phyloP scores from a whole-genome alignment of 2,888 invertebrate genomes.

The Dendrolimus houi region DNA sequence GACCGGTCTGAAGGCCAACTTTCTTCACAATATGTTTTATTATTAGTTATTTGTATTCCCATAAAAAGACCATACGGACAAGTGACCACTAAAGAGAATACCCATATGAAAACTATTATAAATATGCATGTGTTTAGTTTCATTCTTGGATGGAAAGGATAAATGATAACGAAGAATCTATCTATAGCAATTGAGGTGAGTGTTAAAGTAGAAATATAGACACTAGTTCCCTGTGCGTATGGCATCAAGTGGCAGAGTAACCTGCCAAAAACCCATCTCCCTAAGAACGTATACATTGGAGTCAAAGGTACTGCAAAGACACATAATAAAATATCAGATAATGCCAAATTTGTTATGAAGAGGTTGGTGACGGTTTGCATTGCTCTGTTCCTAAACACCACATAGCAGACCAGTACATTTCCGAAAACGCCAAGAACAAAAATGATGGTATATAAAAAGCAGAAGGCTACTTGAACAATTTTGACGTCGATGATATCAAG shows the following conservation, averaged over 20 bases:
- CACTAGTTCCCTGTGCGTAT: conserved; percentile 90
- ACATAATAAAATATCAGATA: conserved; percentile 91
- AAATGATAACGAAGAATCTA: conserved; percentile 92
- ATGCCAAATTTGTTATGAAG: conserved; percentile 92
- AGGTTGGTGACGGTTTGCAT: conserved; percentile 96
- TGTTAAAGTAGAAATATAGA: conserved; percentile 93
- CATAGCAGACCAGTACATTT: conserved; percentile 89
- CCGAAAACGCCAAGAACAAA: conserved; percentile 89
- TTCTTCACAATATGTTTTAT: conserved; percentile 81
- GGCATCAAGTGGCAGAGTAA: conserved; percentile 90
- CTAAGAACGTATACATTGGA: conserved; percentile 89
- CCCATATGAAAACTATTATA: conserved; percentile 89
- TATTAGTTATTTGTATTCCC: conserved; percentile 73
- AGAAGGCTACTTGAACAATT: conserved; percentile 84
- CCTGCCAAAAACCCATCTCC: conserved; percentile 90
- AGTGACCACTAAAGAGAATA: conserved; percentile 85
- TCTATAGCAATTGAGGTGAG: conserved; percentile 95
- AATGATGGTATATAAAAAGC: conserved; percentile 84
- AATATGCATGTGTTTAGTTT: conserved; percentile 83
- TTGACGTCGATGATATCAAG: conserved; percentile 79
- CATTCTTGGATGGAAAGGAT: conserved; percentile 91
- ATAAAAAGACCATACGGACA: conserved; percentile 91
- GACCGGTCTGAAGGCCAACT: conserved; percentile 87
- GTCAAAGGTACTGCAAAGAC: conserved; percentile 92
- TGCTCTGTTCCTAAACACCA: conserved; percentile 87